phyloP scores from a whole-genome alignment of 2,888 invertebrate genomes.

The Clistopyga incitator region DNA sequence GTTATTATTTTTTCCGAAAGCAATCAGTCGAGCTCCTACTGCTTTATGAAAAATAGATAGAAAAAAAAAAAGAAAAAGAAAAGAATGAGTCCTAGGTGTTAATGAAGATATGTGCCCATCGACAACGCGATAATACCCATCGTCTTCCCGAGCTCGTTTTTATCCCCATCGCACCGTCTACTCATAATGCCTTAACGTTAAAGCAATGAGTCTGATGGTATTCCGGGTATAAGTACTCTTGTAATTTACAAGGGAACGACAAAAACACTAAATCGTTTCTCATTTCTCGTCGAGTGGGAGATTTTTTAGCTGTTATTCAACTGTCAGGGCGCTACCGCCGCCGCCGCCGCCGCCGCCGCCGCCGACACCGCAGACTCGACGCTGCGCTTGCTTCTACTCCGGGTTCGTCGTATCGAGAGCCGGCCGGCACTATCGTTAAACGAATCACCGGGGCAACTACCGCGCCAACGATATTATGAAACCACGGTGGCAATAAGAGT shows the following conservation, averaged over 20 bases:
- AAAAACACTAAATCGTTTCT: conserved; percentile 65
- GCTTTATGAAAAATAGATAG: neutral
- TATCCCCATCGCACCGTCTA: neutral
- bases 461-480: conserved; percentile 63
- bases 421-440: conserved; percentile 59
- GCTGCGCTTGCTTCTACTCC: conserved; percentile 16
- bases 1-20: neutral
- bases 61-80: neutral
- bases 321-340: conserved; percentile 8
- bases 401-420: conserved; percentile 34
- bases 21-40: neutral
- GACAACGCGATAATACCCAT: conserved; percentile 40
- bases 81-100: neutral
- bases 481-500: conserved; percentile 42
- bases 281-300: conserved; percentile 43
- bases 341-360: neutral
- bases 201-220: conserved; percentile 28
- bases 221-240: conserved; percentile 36
- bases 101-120: conserved; percentile 20
- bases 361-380: conserved; percentile 20
- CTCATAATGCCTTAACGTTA: neutral
- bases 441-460: conserved; percentile 57
- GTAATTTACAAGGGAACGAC: conserved; percentile 58
- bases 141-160: conserved; percentile 16
- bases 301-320: conserved; percentile 12